Base-by-base conservation (phyloP, 2,797 vertebrate species). In the Pterois miles region DNA sequence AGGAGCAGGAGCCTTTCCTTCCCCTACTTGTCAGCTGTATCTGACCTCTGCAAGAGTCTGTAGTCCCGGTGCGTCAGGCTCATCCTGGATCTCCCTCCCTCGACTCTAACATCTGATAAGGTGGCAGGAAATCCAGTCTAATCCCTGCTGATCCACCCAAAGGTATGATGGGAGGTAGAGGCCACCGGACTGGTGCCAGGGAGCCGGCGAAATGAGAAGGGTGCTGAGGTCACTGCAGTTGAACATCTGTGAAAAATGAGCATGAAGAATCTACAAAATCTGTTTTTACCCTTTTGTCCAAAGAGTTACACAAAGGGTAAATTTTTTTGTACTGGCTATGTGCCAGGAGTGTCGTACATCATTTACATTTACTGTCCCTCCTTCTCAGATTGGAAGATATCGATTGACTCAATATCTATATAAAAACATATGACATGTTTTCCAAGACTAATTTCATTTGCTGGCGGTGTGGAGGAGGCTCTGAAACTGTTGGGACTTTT, bases 101-200 rank as follows among this genome's bases (percentile, higher is more conserved):
- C 10, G 8, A 73, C 65, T 14, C 59, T 13, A 59, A 60, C n/a
- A 27, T 80, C 77, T 34, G 10, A 31, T 13, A 33, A 58, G 3
- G 56, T 57, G 1, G 53, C 73, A 78, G 79, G 29, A 84, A 86
- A 85, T 76, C 76, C 78, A 36, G 67, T 68, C 60, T 78, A 75
- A 90, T 86, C 83, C 80, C 34, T 18, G 27, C 62, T 81, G 79
- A 90, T 84, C 74, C 80, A 72, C 50, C 66, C 34, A 40, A 54
- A 76, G 78, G 79, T 70, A n/a, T 48, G 71, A 84, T 23, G 74
- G 73, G 79, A 78, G 74, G 81, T 75, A 72, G 52, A 84, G 57
- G 63, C 67, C 66, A 20, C 25, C 60, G 46, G 59, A 36, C 36
- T 20, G 60, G 62, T 54, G 59, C 11, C 50, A 46, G 18, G 58